Conservation (phyloP, 2,888 invertebrate species). For the Candidula unifasciata region DNA sequence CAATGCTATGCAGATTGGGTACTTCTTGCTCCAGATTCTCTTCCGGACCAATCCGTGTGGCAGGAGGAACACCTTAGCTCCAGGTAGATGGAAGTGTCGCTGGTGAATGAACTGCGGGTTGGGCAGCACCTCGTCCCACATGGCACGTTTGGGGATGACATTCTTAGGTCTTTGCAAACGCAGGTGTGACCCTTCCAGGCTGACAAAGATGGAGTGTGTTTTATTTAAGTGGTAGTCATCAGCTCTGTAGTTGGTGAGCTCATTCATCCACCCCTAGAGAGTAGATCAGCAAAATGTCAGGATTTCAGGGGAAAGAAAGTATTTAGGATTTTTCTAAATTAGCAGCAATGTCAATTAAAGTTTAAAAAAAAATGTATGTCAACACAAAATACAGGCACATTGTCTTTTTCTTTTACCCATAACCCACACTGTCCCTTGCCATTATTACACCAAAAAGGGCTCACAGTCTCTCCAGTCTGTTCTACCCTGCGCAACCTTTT, state of each 20-base stretch:
- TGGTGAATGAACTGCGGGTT: conserved; percentile 87
- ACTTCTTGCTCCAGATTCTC: conserved; percentile 93
- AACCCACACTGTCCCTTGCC: no score
- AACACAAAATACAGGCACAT: no score
- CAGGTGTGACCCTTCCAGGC: conserved; percentile 82
- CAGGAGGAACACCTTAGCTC: conserved; percentile 69
- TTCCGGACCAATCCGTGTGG: conserved; percentile 77
- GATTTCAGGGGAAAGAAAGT: no score
- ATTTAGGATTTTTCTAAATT: no score
- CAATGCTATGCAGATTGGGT: conserved; percentile 88
- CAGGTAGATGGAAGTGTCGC: conserved; percentile 82
- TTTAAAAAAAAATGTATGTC: no score
- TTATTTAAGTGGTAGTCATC: conserved; percentile 85
- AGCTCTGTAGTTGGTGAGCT: conserved; percentile 82
- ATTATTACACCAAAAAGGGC: no score
- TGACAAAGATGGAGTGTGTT: conserved; percentile 86
- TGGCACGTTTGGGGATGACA: conserved; percentile 89
- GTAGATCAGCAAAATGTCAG: background rate
- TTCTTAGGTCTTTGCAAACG: conserved; percentile 88
- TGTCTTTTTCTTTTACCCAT: no score
- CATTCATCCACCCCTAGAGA: conserved; percentile 80
- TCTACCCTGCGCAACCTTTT: no score
- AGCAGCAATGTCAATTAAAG: no score
- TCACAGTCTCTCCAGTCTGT: no score
- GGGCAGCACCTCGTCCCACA: conserved; percentile 90